These are phyloP conservation scores for Delphinapterus leucas DNA, from an alignment of 2,113 vertebrate species.

Conservation along the genomic window DNA sequence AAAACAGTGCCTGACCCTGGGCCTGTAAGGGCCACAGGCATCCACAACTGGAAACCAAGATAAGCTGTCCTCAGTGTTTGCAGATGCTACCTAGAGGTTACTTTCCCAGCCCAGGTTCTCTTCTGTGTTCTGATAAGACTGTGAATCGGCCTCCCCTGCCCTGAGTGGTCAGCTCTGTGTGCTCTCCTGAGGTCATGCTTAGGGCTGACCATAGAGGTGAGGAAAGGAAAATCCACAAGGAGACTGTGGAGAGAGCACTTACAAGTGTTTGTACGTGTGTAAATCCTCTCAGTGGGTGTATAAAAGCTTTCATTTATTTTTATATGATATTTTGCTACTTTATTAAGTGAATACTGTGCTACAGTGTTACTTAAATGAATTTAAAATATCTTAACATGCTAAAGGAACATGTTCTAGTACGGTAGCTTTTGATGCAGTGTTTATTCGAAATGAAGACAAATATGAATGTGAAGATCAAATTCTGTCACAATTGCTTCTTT, in stretches of 20 bases:
- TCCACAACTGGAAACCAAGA: fast-evolving
- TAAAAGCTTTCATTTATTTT: neutral
- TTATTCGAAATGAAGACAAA: neutral
- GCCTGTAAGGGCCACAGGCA: fast-evolving
- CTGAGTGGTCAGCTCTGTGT: fast-evolving
- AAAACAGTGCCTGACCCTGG: neutral
- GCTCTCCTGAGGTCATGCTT: fast-evolving
- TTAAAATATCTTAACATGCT: neutral
- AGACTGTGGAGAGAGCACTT: too few relatives aligned
- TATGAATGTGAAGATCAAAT: neutral
- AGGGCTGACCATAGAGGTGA: neutral
- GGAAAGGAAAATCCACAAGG: neutral
- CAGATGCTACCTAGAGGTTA: neutral
- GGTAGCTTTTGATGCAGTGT: neutral
- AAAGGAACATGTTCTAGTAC: neutral
- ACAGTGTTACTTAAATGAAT: neutral
- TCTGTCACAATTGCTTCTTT: neutral
- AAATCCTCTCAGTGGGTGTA: neutral
- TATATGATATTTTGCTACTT: neutral
- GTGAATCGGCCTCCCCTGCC: fast-evolving
- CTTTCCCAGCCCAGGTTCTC: neutral
- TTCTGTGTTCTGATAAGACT: neutral
- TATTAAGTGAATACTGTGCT: neutral
- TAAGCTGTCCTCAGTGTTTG: neutral
- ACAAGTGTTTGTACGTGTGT: fast-evolving